A percentile compares a stretch with the other conserved stretches of the same genome.
Conservation (phyloP, 2,888 invertebrate genomes). For the Panzeria rudis region DNA sequence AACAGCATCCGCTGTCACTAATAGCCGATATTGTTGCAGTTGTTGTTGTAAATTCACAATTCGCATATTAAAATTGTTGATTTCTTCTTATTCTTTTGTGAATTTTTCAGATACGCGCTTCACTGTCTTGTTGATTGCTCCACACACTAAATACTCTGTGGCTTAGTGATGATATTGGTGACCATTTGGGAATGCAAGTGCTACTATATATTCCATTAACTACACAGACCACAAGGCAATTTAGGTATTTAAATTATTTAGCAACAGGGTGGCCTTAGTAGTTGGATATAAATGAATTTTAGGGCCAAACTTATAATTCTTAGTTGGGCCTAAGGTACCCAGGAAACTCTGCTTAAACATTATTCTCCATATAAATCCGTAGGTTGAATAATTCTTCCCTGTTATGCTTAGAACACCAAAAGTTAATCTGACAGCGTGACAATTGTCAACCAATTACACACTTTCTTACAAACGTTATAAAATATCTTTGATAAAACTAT, state of each 20-base stretch:
- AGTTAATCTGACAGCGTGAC: not conserved
- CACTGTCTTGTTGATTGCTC: constrained; percentile 56
- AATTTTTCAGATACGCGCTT: constrained; percentile 66
- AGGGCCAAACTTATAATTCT: not conserved
- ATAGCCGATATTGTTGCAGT: constrained; percentile 12
- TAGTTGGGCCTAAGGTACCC: not conserved
- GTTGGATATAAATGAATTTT: not conserved
- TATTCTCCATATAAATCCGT: too few species aligned
- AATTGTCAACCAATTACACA: not conserved
- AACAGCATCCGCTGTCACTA: constrained; percentile 68
- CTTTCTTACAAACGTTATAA: not conserved
- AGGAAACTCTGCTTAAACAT: too few species aligned
- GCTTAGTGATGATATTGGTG: constrained; percentile 33
- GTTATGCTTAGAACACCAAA: not conserved
- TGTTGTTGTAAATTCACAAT: constrained; percentile 46
- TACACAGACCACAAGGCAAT: constrained; percentile 52
- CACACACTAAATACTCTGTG: constrained; percentile 37
- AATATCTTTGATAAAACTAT: not conserved
- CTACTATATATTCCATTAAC: constrained; percentile 45
- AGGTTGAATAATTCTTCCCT: too few species aligned
- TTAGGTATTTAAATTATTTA: constrained; percentile 47
- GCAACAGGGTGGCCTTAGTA: constrained; percentile 27
- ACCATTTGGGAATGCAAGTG: constrained; percentile 42
- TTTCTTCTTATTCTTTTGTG: constrained; percentile 25
- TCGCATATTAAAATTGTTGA: constrained; percentile 50